Base-by-base conservation (phyloP, 2,113 vertebrate genomes). In the Pangasianodon hypophthalmus region DNA sequence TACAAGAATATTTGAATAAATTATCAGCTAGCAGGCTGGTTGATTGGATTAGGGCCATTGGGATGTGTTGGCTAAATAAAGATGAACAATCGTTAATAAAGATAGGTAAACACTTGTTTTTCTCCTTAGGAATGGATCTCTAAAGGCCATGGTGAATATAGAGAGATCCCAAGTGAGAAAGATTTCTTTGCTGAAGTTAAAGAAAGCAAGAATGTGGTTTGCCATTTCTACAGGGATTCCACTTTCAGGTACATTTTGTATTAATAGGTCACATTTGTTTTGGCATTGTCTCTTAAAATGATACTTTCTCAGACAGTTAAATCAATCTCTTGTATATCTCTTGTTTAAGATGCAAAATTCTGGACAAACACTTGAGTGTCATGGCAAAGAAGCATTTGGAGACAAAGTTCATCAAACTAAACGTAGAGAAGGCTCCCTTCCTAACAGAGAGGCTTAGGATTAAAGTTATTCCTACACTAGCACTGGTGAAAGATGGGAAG, bases 111-210 rank as follows among this genome's bases (percentile, higher is more conserved):
- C 21, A 62, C 11, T 46, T 29, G 0, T 84, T 44, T 84, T 60
- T 11, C 21, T 13, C 13, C 21, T 93, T 94, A 99, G 98, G 98
- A 99, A 91, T 99, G 97, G 97, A 93, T 99, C 92, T 97, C 97
- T 73, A 99, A 99, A 96, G 98, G 98, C 88, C 98, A 99, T 44
- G 98, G 98, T 13, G 98, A 99, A 93, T 99, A 98, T 85, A 96
- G 94, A 95, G 98, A 99, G 95, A 96, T 99, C 80, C 93, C 97
- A 89, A 99, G 98, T 54, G 98, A 99, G 93, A 98, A 96, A 95
- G 98, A 99, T 67, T 99, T 99, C 94, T 99, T 99, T 91, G 93
- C 96, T 52, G 98, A 99, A 95, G 98, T 98, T 84, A 99, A 99
- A 93, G 97, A 98, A 37, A 99, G 97, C 95, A 98, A 98, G 95